Conservation (phyloP, 64 coral and sea anemone species). For the Montipora sp. region DNA sequence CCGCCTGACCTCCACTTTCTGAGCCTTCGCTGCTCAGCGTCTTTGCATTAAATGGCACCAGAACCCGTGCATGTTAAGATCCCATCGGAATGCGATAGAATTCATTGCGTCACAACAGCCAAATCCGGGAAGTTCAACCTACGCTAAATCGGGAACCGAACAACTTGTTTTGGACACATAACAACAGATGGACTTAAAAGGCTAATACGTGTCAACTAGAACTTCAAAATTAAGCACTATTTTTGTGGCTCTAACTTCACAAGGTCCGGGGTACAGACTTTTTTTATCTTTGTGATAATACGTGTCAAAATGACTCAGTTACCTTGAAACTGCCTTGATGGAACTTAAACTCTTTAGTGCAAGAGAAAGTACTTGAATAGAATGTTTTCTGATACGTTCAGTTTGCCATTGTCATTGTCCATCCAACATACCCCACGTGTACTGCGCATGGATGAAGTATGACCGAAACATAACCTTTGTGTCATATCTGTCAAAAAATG, state of each 20-base stretch:
- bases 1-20: background rate
- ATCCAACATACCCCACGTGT: too few species aligned
- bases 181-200: background rate
- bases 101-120: background rate
- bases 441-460: too few species aligned
- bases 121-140: conserved; percentile 10
- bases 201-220: background rate
- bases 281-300: background rate
- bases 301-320: background rate
- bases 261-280: background rate
- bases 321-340: too few species aligned
- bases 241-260: background rate
- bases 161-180: background rate
- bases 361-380: background rate
- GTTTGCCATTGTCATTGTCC: too few species aligned
- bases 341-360: too few species aligned
- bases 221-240: background rate
- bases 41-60: background rate
- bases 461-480: too few species aligned
- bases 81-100: background rate
- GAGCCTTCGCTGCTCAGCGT: background rate
- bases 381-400: too few species aligned
- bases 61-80: background rate
- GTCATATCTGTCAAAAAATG: too few species aligned
- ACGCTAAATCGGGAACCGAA: background rate